These are phyloP conservation scores for Anguilla megastoma DNA, from an alignment of 2,797 vertebrate species.

Conservation along the genomic window DNA sequence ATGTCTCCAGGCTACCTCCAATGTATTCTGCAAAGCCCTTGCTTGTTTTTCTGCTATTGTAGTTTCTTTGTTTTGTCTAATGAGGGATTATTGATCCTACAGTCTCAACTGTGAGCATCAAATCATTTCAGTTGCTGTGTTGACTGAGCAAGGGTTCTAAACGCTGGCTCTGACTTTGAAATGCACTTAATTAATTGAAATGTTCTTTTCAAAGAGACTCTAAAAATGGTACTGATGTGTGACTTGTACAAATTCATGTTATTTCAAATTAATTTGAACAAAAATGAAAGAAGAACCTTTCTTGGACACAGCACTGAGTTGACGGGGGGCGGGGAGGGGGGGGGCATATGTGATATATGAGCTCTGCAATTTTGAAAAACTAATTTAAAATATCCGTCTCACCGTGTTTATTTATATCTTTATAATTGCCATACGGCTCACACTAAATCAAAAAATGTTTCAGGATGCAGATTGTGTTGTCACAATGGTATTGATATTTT, in stretches of 20 bases:
- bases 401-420: neutral
- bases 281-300: neutral
- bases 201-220: neutral
- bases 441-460: constrained; percentile 16
- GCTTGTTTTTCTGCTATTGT: neutral
- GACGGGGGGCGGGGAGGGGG: neutral
- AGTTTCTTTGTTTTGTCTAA: neutral
- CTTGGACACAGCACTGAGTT: neutral
- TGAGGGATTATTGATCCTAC: neutral
- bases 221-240: neutral
- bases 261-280: neutral
- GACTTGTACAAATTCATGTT: neutral
- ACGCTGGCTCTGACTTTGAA: neutral
- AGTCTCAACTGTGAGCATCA: neutral
- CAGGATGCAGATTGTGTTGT: constrained; percentile 18
- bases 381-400: neutral
- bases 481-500: constrained; percentile 13
- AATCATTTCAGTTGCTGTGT: neutral
- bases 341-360: neutral
- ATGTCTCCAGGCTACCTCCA: neutral
- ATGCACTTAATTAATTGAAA: neutral
- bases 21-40: neutral
- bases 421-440: neutral
- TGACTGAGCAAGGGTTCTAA: neutral
- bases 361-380: neutral